phyloP scores from a whole-genome alignment of 2,113 vertebrate genomes.

The Azemiops feae region DNA sequence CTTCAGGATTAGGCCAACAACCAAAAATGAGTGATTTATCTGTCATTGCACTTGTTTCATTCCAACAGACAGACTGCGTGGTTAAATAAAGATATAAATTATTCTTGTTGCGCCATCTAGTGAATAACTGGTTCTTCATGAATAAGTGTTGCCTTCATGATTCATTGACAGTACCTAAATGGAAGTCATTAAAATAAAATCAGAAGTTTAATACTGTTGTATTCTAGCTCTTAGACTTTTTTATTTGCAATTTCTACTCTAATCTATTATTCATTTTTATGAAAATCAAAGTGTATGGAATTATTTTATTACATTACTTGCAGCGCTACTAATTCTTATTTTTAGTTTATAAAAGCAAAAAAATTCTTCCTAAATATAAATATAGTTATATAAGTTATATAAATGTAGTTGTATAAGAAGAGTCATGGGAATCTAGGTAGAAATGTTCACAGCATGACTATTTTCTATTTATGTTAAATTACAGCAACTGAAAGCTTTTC shows the following conservation, averaged over 20 bases:
- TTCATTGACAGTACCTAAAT: not conserved
- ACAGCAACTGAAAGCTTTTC: not conserved
- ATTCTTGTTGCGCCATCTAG: conserved; percentile 71
- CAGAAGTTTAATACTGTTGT: not conserved
- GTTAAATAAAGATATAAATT: conserved; percentile 51
- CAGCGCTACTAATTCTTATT: not conserved
- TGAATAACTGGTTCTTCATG: conserved; percentile 29
- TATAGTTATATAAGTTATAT: not conserved
- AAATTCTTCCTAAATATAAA: not conserved
- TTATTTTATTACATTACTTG: not conserved
- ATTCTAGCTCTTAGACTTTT: not conserved
- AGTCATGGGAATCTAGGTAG: not conserved
- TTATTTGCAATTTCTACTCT: not conserved
- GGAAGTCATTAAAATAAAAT: conserved; percentile 4
- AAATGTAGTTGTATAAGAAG: not conserved
- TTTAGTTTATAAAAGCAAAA: not conserved
- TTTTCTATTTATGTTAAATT: not conserved
- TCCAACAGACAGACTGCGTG: conserved; percentile 38
- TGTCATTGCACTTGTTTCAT: conserved; percentile 45
- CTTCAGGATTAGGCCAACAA: conserved; percentile 29
- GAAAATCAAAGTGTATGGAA: not conserved
- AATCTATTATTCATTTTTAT: not conserved
- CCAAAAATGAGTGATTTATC: conserved; percentile 9
- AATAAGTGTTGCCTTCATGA: not conserved
- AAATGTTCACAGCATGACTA: not conserved